A percentile compares a stretch with the other conserved stretches of the same genome.
Conservation (phyloP, 2,888 invertebrate genomes). For the Byasa hedistus region DNA sequence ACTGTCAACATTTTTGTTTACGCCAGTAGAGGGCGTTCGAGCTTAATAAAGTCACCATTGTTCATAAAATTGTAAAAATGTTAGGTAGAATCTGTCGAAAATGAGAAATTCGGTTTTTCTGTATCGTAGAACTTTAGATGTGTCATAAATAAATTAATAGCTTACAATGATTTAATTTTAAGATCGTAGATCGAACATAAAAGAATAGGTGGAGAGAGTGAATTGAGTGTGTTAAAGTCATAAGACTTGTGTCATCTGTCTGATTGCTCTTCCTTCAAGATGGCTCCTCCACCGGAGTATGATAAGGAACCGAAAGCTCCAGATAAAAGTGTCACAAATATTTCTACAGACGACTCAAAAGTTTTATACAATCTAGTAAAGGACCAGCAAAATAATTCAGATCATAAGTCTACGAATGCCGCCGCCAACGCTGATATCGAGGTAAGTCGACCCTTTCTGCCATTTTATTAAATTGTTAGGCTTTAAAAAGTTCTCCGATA, state of each 20-base stretch:
- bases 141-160: conserved; percentile 55
- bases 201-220: conserved; percentile 58
- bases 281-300: conserved; percentile 89
- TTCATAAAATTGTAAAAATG: conserved; percentile 66
- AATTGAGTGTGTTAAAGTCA: conserved; percentile 72
- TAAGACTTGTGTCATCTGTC: conserved; percentile 81
- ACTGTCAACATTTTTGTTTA: conserved; percentile 5
- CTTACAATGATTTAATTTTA: conserved; percentile 66
- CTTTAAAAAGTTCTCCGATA: conserved; percentile 32
- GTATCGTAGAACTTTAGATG: conserved; percentile 66
- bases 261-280: conserved; percentile 80
- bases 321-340: conserved; percentile 80
- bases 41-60: conserved; percentile 34
- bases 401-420: conserved; percentile 59
- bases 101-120: conserved; percentile 68
- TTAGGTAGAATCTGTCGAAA: conserved; percentile 71
- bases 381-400: conserved; percentile 67
- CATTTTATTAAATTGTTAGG: conserved; percentile 51
- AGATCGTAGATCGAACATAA: conserved; percentile 56
- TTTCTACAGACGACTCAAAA: conserved; percentile 72
- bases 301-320: conserved; percentile 88
- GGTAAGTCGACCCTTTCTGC: conserved; percentile 68
- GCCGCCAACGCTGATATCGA: conserved; percentile 62
- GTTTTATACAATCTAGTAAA: conserved; percentile 63
- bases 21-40: conserved; percentile 35